Conservation (phyloP, 2,113 vertebrate species). For the Sitta europaea region DNA sequence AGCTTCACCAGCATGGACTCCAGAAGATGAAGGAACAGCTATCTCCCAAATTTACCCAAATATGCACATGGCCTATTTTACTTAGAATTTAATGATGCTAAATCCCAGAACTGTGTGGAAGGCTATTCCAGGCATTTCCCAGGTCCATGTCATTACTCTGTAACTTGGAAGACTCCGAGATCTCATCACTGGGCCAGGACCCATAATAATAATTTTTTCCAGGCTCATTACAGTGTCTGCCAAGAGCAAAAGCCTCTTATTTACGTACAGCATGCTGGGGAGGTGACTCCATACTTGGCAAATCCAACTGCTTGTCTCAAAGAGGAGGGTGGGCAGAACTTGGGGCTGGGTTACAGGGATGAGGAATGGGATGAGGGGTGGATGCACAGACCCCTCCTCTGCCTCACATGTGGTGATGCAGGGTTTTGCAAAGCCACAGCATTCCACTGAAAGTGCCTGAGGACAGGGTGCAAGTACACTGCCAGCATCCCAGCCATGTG, state of each 20-base stretch:
- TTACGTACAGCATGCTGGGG: background rate
- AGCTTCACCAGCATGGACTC: background rate
- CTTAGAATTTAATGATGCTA: background rate
- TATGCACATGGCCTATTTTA: background rate
- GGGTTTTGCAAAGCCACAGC: background rate
- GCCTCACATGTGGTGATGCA: fast-evolving
- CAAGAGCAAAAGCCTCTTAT: background rate
- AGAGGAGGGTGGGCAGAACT: background rate
- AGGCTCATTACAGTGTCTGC: background rate
- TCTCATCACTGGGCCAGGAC: background rate
- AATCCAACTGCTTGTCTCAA: background rate
- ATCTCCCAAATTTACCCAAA: background rate
- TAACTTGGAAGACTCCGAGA: background rate
- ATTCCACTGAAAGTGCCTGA: background rate
- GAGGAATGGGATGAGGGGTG: background rate
- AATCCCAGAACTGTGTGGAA: background rate
- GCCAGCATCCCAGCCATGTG: background rate
- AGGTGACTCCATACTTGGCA: background rate
- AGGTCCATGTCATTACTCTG: background rate
- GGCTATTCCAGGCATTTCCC: background rate
- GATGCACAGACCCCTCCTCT: background rate
- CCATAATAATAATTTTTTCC: background rate
- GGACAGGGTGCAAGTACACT: fast-evolving
- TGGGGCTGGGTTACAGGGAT: fast-evolving
- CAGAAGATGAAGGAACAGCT: background rate